Evolutionary conservation across 2,888 invertebrate genomes (phyloP).

Genomic region (Glaucopsyche alexis): DNA sequence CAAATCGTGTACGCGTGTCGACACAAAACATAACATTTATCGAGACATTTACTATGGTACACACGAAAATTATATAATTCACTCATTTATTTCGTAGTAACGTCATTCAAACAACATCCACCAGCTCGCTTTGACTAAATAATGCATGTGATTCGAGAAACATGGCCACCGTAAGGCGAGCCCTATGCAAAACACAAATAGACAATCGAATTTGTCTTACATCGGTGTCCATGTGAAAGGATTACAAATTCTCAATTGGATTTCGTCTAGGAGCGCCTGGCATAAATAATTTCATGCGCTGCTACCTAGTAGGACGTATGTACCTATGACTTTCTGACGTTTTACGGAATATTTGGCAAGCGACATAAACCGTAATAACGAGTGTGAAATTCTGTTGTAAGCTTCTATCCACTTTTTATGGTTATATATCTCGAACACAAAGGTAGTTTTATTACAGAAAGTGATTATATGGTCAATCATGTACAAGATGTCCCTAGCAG

Average conservation of each 20-base stretch:
- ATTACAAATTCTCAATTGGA: slow-evolving; percentile 69
- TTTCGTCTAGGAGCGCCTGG: slow-evolving; percentile 65
- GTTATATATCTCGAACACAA: slow-evolving; percentile 50
- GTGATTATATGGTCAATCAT: slow-evolving; percentile 65
- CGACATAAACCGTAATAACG: slow-evolving; percentile 67
- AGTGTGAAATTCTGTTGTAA: slow-evolving; percentile 58
- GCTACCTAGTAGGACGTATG: slow-evolving; percentile 75
- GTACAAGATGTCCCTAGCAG: slow-evolving; percentile 85
- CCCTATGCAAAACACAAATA: slow-evolving; percentile 70
- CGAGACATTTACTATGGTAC: slow-evolving; percentile 50
- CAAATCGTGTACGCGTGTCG: slow-evolving; percentile 52
- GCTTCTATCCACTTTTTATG: slow-evolving; percentile 58
- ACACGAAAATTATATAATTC: slow-evolving; percentile 70
- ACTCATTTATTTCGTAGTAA: slow-evolving; percentile 58
- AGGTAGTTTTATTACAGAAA: slow-evolving; percentile 55
- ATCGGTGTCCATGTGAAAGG: slow-evolving; percentile 55
- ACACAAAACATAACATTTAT: slow-evolving; percentile 56
- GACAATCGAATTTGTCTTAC: slow-evolving; percentile 66
- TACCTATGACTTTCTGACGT: slow-evolving; percentile 79
- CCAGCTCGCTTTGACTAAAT: slow-evolving; percentile 58
- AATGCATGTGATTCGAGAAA: slow-evolving; percentile 76
- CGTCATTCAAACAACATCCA: slow-evolving; percentile 58
- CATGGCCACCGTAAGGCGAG: slow-evolving; percentile 74
- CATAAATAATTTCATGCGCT: slow-evolving; percentile 76
- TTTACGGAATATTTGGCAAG: slow-evolving; percentile 80